Evolutionary conservation across 1,140 invertebrate genomes (phyloP), one percentile per base, ranked within the genome.

Genomic region (Odontomachus brunneus): DNA sequence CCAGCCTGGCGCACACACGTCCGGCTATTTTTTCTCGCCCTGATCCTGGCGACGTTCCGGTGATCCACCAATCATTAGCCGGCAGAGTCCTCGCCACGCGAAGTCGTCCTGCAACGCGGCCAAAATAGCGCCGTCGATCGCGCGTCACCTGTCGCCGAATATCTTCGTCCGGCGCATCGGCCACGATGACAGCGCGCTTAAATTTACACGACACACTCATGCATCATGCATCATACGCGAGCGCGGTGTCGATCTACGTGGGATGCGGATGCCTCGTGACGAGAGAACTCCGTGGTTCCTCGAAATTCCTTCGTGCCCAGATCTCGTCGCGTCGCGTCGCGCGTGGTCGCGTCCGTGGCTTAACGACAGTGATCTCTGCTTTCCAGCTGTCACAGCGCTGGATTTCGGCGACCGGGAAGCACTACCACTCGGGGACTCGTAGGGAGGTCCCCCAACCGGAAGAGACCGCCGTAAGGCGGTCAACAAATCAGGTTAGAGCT

Each of bases 331-430:
- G 49, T 49, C 69, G 59, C 53, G 22, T 15, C 57, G 76, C 9
- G 49, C 14, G 22, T 26, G 19, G 57, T 29, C 53, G 17, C 53
- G 22, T 44, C 22, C 33, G 29, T 48, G 19, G 66, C 73, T 88
- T 88, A 88, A 88, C 86, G 49, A 81, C 66, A 78, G 60, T 85
- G 74, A 66, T 83, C 63, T 84, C 69, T 87, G 38, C 82, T 89
- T 91, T 91, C 14, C 86, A 93, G 93, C 93, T 93, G 91, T 89
- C 83, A 89, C 91, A 93, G 92, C 91, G 93, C 92, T 66, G 82
- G 84, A 87, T 92, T 92, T 92, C 90, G 89, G 88, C 87, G 87
- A 71, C 67, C 78, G 73, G 82, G 84, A 84, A 71, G 83, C 65
- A 84, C 57, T 65, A 89, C 49, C 74, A 83, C 67, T 84, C 33